Evolutionary conservation across 2,888 invertebrate genomes (phyloP), one percentile per base, ranked within the genome.

Genomic region (Nymphalis polychloros): DNA sequence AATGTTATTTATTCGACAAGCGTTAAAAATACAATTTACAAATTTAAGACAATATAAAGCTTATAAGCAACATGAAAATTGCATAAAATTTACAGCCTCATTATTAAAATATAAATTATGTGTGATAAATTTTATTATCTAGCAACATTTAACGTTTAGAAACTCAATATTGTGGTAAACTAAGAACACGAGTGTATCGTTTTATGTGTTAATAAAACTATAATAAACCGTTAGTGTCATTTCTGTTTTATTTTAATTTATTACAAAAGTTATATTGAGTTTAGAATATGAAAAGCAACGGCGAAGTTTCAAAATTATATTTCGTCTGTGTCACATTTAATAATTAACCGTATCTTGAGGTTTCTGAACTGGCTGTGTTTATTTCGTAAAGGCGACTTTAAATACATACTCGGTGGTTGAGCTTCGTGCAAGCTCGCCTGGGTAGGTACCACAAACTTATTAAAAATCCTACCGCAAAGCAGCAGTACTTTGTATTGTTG

Each of bases 181-280:
- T 35, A 53, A 23, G 8, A 50, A 35, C 20, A n/a, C 8, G 8
- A 53, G 13, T 35, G 16, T n/a, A 46, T 52, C 27, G n/a, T 52
- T 63, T 63, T 41, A 63, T 53, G 63, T 46, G 20, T 52, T 53
- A 63, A 41, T 63, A 53, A 63, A 63, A 5, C 13, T 62, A 20
- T 63, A 53, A 63, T 63, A 8, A 6, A 7, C 13, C n/a, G 8
- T 52, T n/a, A 53, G n/a, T 41, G 8, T 16, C 10, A 20, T 41
- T 35, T 52, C 10, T 17, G 13, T 59, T 23, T 59, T 55, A 31
- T 35, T 23, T 46, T 52, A 59, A 60, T 60, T 65, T 65, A 65
- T 65, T 46, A 59, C 59, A 27, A 46, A 59, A 19, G 27, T 47
- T 27, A 59, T 41, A 52, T 8, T 19, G 46, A n/a, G 0, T n/a